Evolutionary conservation across 2,888 invertebrate species (phyloP).

Genomic region (Cryptophagus acutangulus): DNA sequence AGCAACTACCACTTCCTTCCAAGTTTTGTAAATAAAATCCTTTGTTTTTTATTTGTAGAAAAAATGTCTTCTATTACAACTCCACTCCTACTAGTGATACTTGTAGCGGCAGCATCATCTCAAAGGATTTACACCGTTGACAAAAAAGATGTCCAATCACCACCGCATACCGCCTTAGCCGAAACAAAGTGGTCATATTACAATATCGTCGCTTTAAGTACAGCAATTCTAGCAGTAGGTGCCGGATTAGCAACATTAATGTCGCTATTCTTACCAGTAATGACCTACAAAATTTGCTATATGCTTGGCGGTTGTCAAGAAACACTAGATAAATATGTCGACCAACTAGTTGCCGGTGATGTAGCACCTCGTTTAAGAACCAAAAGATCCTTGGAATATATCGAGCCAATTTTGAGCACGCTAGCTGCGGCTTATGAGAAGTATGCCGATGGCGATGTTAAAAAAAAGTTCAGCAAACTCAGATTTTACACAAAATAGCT

Average conservation of each 20-base stretch:
- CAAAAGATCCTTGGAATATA: conserved; percentile 37
- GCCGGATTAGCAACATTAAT: conserved; percentile 31
- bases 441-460: conserved; percentile 36
- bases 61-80: conserved; percentile 1
- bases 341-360: conserved; percentile 27
- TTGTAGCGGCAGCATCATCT: too few relatives aligned
- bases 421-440: conserved; percentile 41
- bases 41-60: too few relatives aligned
- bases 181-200: conserved; percentile 8
- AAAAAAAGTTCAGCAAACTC: conserved; percentile 39
- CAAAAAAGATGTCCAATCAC: not conserved
- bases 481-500: conserved; percentile 37
- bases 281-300: conserved; percentile 41
- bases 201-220: conserved; percentile 22
- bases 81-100: not conserved
- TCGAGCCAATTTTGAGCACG: conserved; percentile 40
- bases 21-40: too few relatives aligned
- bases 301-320: conserved; percentile 39
- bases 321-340: conserved; percentile 35
- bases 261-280: conserved; percentile 36
- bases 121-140: too few relatives aligned
- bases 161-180: not conserved
- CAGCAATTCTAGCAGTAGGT: conserved; percentile 33
- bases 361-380: conserved; percentile 19
- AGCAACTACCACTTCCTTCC: too few relatives aligned